phyloP scores from a whole-genome alignment of 2,797 vertebrate genomes.

The Bovichtus variegatus region DNA sequence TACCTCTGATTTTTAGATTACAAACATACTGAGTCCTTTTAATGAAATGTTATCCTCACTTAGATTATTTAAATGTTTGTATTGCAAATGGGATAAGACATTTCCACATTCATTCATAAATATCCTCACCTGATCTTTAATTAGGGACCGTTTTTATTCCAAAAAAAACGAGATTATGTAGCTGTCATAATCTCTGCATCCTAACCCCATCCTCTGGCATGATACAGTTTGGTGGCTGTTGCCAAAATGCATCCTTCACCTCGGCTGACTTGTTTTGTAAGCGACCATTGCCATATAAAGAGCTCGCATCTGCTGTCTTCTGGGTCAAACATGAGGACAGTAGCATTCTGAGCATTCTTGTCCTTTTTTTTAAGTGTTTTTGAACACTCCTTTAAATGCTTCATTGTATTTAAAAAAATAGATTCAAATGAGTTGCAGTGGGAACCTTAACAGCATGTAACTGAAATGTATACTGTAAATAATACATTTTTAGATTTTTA shows the following conservation, averaged over 20 bases:
- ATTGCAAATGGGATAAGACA: neutral
- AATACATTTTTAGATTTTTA: neutral
- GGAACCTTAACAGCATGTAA: neutral
- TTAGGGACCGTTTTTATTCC: constrained; percentile 21
- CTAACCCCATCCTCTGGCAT: constrained; percentile 7
- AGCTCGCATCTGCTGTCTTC: neutral
- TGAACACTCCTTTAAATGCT: neutral
- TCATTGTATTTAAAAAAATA: neutral
- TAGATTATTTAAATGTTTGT: neutral
- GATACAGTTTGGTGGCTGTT: neutral
- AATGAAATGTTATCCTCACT: neutral
- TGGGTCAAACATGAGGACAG: neutral
- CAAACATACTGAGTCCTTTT: neutral
- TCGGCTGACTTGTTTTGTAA: neutral
- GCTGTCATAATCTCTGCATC: constrained; percentile 35
- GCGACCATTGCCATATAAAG: neutral
- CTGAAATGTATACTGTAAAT: neutral
- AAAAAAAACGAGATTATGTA: constrained; percentile 22
- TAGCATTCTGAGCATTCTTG: neutral
- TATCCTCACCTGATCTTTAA: neutral
- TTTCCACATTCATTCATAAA: neutral
- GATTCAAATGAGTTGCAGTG: neutral
- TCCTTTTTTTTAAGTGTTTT: neutral
- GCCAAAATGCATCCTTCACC: constrained; percentile 1
- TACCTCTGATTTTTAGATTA: neutral